Evolutionary conservation across 2,113 vertebrate species (phyloP).

Genomic region (Pelobates fuscus): DNA sequence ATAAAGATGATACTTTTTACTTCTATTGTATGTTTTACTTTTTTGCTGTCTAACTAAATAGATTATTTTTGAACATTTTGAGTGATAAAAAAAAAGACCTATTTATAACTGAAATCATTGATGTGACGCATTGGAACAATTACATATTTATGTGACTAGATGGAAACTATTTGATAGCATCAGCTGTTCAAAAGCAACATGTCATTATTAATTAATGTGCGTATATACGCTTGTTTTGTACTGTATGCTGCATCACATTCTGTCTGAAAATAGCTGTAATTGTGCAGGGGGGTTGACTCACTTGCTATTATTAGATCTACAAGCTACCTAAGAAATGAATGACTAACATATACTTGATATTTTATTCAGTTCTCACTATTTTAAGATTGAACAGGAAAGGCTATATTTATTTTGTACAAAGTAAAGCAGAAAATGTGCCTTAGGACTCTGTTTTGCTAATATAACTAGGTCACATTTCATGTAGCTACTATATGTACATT

Average conservation of each 20-base stretch:
- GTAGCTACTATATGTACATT: too few species aligned
- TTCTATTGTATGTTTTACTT: too few species aligned
- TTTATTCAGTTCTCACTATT: conserved; percentile 32
- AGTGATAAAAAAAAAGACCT: too few species aligned
- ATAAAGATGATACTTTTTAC: too few species aligned
- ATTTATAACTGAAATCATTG: too few species aligned
- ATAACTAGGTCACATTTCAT: conserved; percentile 37
- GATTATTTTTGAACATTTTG: too few species aligned
- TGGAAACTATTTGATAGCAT: too few species aligned
- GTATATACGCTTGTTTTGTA: conserved; percentile 67
- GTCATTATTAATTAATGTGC: conserved; percentile 70
- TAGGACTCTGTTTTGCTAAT: conserved; percentile 13
- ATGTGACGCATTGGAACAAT: too few species aligned
- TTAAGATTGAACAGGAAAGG: conserved; percentile 10
- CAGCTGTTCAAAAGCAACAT: too few species aligned
- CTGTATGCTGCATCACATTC: conserved; percentile 65
- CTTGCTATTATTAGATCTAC: conserved; percentile 71
- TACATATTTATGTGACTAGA: too few species aligned
- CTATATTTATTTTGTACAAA: conserved; percentile 22
- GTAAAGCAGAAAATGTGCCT: conserved; percentile 2
- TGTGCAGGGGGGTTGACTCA: conserved; percentile 72
- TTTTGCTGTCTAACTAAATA: too few species aligned
- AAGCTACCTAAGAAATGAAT: conserved; percentile 65
- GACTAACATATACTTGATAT: conserved; percentile 67
- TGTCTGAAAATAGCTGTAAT: conserved; percentile 73